Base-by-base conservation (phyloP, 2,797 vertebrate genomes). In the Coranthus polyacanthus region DNA sequence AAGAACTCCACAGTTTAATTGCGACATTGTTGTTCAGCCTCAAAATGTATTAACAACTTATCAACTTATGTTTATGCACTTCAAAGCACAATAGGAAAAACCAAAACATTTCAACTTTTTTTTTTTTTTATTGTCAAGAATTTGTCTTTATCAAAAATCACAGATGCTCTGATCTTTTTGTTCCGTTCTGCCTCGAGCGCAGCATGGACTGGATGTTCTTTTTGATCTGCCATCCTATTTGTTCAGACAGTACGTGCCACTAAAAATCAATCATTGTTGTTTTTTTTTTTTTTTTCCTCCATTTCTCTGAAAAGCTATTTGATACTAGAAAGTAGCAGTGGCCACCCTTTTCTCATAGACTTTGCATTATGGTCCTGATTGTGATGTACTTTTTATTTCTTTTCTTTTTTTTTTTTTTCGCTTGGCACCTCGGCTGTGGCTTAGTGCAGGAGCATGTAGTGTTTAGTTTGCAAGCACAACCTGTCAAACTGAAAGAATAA, bases 381-480 rank as follows among this genome's bases (percentile, higher is more conserved):
- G 58, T 63, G 64, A 81, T 79, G 39, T 86, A 78, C 79, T 78
- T 59, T 38, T 38, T 56, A 32, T 47, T 69, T 62, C 42, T 26
- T 21, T 15, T 18, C 24, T 54, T 56, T 37, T 47, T 69, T 62
- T 45, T 26, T 21, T 15, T 18, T 32, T 54, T 8, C 8, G 3
- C 6, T 63, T 83, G 78, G 75, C 75, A 55, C 53, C 0, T 2
- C 18, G 59, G 43, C 39, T 16, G 12, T 43, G 55, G 50, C 61
- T 79, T 52, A 41, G 39, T 24, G 32, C 42, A 22, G 67, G 49
- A 20, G 41, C 45, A 63, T 39, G 38, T 34, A 24, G 49, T 55
- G 58, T 74, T 82, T 56, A 58, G 68, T 41, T 75, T 56, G 61
- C 72, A 68, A 73, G 69, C 69, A 60, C 54, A 39, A 57, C 16